phyloP scores from a whole-genome alignment of 2,113 vertebrate genomes.

The Caloenas nicobarica region DNA sequence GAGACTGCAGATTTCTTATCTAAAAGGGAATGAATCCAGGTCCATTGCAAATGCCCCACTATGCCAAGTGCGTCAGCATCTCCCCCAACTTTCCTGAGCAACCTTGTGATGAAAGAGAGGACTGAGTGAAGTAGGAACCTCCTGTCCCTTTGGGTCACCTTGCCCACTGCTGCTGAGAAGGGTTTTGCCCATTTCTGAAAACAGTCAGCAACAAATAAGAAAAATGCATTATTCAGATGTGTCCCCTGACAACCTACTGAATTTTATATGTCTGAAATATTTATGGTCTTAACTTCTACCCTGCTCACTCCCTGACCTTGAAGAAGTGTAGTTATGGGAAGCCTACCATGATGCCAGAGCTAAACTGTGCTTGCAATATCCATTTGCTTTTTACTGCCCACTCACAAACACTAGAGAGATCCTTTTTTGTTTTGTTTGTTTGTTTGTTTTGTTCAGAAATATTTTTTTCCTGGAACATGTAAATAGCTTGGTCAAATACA shows the following conservation, averaged over 20 bases:
- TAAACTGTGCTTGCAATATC: not conserved
- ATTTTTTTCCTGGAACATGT: accelerated
- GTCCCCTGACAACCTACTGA: not conserved
- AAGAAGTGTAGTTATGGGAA: not conserved
- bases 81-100: not conserved
- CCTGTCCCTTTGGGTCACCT: not conserved
- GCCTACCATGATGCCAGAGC: not conserved
- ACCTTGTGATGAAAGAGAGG: not conserved
- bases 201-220: not conserved
- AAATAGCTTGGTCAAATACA: not conserved
- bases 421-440: too few species aligned
- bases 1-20: not conserved
- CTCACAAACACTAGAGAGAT: not conserved
- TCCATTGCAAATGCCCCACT: not conserved
- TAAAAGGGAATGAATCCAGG: not conserved
- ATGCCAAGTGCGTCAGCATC: accelerated
- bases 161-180: not conserved
- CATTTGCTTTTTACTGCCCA: not conserved
- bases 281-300: not conserved
- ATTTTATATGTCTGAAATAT: not conserved
- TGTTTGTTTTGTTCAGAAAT: not conserved
- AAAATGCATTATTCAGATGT: accelerated
- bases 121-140: not conserved
- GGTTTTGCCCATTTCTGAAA: not conserved
- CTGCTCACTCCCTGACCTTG: not conserved